phyloP scores from a whole-genome alignment of 2,113 vertebrate genomes.

The Vidua macroura region DNA sequence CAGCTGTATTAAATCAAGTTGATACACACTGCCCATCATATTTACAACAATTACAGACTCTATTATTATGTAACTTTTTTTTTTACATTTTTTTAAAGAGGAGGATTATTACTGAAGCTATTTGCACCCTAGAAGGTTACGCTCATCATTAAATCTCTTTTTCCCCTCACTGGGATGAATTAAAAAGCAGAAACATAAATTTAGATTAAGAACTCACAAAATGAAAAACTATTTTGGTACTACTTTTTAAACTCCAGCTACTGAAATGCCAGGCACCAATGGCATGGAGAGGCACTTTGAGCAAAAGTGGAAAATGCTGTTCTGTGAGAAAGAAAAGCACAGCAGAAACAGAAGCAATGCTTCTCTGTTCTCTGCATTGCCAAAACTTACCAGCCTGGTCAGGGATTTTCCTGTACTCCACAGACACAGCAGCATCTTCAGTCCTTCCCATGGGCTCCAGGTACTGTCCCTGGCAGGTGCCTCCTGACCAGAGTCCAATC shows the following conservation, averaged over 20 bases:
- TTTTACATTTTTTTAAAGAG: not conserved
- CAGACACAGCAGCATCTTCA: not conserved
- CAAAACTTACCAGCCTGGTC: not conserved
- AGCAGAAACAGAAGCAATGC: not conserved
- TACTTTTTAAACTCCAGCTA: not conserved
- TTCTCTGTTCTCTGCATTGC: not conserved
- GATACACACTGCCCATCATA: not conserved
- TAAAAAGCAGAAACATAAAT: not conserved
- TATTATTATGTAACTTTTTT: not conserved
- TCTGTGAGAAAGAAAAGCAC: accelerated
- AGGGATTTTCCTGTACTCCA: not conserved
- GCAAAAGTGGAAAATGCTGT: not conserved
- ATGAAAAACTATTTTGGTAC: not conserved
- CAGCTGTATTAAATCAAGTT: conserved; percentile 15
- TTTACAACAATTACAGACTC: not conserved
- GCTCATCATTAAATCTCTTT: not conserved
- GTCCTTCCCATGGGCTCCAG: not conserved
- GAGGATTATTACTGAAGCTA: not conserved
- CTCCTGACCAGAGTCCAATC: not conserved
- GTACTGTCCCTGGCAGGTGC: not conserved
- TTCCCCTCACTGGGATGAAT: not conserved
- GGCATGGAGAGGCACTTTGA: accelerated
- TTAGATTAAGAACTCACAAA: not conserved
- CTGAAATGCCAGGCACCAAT: not conserved
- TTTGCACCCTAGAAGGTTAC: not conserved